Base-by-base conservation (phyloP, 2,888 invertebrate species). In the Macrophya annulata region DNA sequence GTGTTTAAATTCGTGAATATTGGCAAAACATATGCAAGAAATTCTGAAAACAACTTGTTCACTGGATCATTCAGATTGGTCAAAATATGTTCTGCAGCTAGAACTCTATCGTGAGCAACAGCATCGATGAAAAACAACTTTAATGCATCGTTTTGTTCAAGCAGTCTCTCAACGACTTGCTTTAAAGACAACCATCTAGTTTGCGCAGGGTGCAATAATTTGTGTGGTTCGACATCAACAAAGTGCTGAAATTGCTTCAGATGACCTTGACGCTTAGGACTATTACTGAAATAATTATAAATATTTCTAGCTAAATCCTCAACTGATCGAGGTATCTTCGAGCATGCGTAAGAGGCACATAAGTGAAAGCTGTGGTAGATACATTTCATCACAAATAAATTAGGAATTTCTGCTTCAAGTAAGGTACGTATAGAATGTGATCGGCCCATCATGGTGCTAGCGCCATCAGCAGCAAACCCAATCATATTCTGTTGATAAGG, bases 131-230 rank as follows among this genome's bases (percentile, higher is more conserved):
- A 45, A 12, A 45, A 45, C 45, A 45, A 45, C 45, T 45, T 45
- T 12, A 45, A 12, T 45, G 45, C 45, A 12, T 45, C 45, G 12
- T 45, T 12, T 12, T 45, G 45, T 45, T 45, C 45, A 45, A 87
- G 74, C 15, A 86, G 48, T 76, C 85, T 71, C 12, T 83, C 25
- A 9, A 89, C 87, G 65, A 87, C 88, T 83, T 86, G 87, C 85
- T 88, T 85, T 59, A 90, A 84, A 17, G 91, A 91, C 10, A 91
- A 86, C 91, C 91, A 91, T 68, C 89, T 86, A 15, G 91, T 91
- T 76, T 90, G 89, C 31, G 89, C 86, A 15, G 88, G 86, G 55
- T 87, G 87, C n/a, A 91, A 84, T 31, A 91, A 86, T 88, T 90
- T 90, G 74, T 90, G 89, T 0, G 88, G 88, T 86, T 89, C 88